Base-by-base conservation (phyloP, 2,113 vertebrate genomes). In the Aspiorhynchus laticeps region DNA sequence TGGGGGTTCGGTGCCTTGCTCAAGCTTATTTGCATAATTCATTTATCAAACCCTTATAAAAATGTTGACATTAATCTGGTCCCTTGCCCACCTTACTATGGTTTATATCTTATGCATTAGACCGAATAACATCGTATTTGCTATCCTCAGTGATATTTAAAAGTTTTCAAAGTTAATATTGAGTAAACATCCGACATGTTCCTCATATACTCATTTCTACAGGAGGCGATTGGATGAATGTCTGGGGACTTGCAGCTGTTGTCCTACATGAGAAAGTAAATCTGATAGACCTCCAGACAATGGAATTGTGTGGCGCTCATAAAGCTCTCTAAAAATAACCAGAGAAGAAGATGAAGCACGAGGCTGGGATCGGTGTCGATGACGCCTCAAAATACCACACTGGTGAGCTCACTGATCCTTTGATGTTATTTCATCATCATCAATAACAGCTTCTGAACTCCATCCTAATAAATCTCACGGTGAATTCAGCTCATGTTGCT, bases 301-400 rank as follows among this genome's bases (percentile, higher is more conserved):
- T 85, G 73, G 84, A 90, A 86, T 87, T 81, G 41, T 8, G 24
- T 71, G 74, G 61, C 43, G 31, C 33, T 89, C 88, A 84, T 88
- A 71, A 76, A 91, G 83, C 85, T 11, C 43, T 83, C 85, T 85
- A 51, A 89, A 90, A 90, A 90, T 76, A 78, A 89, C 88, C 80
- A 46, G 73, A 83, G 15, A 56, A 38, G 80, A 83, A 33, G 81
- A 65, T 69, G 80, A 59, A 31, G 15, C 61, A 80, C 24, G 79
- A 61, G 73, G 7, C 36, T 19, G 36, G 43, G 74, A 46, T 46
- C 19, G 53, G 87, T 87, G 83, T 31, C 83, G 51, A 80, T 85
- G 81, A 85, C 26, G 81, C 67, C 84, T 89, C 69, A 73, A 90
- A 90, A 92, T 84, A 88, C 91, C 81, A 67, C 26, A 69, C 15